Conservation (phyloP, 2,113 vertebrate species). For the Dasypus novemcinctus region DNA sequence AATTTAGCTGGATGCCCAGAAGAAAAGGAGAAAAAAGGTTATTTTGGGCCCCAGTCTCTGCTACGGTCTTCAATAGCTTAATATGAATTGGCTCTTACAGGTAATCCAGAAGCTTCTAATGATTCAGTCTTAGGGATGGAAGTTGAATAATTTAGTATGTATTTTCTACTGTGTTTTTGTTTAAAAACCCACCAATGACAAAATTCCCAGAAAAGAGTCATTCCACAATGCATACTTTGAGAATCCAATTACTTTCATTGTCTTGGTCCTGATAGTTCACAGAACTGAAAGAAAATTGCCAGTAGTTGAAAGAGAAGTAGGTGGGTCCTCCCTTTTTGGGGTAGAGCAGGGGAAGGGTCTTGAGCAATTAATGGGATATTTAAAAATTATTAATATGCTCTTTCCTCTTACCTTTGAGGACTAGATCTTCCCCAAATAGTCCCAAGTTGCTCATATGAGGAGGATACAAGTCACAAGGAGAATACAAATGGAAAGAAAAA, state of each 20-base stretch:
- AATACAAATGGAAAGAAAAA: not conserved
- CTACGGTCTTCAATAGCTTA: not conserved
- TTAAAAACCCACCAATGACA: not conserved
- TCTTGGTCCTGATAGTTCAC: not conserved
- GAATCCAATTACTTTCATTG: not conserved
- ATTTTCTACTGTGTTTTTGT: not conserved
- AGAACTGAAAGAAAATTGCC: not conserved
- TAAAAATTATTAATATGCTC: not conserved
- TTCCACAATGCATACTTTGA: not conserved
- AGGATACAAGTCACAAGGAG: not conserved
- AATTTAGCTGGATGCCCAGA: not conserved
- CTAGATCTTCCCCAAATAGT: not conserved
- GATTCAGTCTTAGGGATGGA: not conserved
- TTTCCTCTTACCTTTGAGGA: not conserved
- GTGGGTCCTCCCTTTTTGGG: not conserved
- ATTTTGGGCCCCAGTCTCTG: not conserved
- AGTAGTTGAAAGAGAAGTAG: not conserved
- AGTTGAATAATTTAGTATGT: not conserved
- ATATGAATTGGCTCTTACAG: not conserved
- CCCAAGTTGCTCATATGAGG: not conserved
- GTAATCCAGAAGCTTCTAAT: not conserved
- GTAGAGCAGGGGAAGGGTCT: not conserved
- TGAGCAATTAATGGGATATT: not conserved
- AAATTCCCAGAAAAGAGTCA: not conserved
- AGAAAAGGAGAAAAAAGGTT: not conserved